Base-by-base conservation (phyloP, 2,888 invertebrate genomes). In the Dryomyza anilis region DNA sequence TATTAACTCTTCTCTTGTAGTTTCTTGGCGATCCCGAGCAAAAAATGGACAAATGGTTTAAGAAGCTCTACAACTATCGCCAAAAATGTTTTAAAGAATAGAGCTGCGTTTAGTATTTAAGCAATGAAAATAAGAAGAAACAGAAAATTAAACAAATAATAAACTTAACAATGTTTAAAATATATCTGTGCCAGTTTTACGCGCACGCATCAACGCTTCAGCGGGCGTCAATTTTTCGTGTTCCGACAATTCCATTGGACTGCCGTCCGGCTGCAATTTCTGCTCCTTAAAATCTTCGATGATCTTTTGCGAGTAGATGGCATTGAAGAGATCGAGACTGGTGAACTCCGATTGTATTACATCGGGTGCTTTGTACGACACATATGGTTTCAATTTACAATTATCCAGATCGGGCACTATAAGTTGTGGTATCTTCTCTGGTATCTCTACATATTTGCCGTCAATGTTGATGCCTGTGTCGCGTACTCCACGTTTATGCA, bases 361-460 rank as follows among this genome's bases (percentile, higher is more conserved):
- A 64, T 93, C 89, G 3, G 88, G 86, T 0, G 88, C 87, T 81
- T 88, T 89, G 81, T 98, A 98, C 0, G 96, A 94, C 0, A 98
- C 98, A 76, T 99, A 99, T 0, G 98, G 96, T 81, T 95, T 95
- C 21, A 99, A 84, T 84, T 90, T 85, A 77, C 91, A 98, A 71
- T 86, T 89, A 69, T 87, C 89, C 25, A 99, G 84, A 81, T 96
- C 90, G 0, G 98, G 98, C 2, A 98, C 97, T 64, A 98, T 88
- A 16, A 98, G 80, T 78, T 97, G 93, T 0, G 98, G 96, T 69
- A 95, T 88, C 90, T 91, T 95, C 86, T 98, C 97, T 1, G 92
- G 91, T 3, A 98, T 85, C 14, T 80, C 73, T 1, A 88, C 81
- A 76, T 86, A 91, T 70, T 86, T 85, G 0, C 87, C 87, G 55